phyloP scores from a whole-genome alignment of 2,888 invertebrate genomes.

The Anagyrus pseudococci region DNA sequence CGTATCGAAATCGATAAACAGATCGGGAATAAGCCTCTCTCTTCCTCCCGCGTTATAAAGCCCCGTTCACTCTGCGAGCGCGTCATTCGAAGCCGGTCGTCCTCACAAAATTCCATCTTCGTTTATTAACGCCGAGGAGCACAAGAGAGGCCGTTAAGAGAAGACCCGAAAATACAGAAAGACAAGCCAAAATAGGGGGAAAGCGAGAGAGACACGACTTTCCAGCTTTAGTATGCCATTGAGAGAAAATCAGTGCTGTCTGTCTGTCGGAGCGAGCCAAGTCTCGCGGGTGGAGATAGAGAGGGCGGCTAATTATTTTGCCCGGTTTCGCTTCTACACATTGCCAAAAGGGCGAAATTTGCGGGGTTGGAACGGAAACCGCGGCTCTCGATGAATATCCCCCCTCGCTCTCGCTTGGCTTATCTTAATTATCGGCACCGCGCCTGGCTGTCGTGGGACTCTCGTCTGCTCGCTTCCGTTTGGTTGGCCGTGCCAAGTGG shows the following conservation, averaged over 20 bases:
- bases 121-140: no score
- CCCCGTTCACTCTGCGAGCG: no score
- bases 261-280: neutral
- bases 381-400: neutral
- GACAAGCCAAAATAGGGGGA: no score
- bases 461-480: slow-evolving; percentile 17
- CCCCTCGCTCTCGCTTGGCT: neutral
- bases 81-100: no score
- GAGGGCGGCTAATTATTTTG: neutral
- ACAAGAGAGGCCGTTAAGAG: no score
- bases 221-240: neutral
- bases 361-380: neutral
- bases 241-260: neutral
- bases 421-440: slow-evolving; percentile 16
- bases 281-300: neutral
- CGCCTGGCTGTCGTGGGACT: neutral
- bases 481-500: slow-evolving; percentile 26
- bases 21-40: no score
- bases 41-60: no score
- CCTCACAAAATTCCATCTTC: no score
- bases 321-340: neutral
- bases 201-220: no score
- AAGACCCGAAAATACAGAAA: no score
- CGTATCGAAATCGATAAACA: no score
- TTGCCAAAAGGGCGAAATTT: neutral